Evolutionary conservation across 2,888 invertebrate genomes (phyloP), one percentile per base, ranked within the genome.

Genomic region (Apotomis turbidana): DNA sequence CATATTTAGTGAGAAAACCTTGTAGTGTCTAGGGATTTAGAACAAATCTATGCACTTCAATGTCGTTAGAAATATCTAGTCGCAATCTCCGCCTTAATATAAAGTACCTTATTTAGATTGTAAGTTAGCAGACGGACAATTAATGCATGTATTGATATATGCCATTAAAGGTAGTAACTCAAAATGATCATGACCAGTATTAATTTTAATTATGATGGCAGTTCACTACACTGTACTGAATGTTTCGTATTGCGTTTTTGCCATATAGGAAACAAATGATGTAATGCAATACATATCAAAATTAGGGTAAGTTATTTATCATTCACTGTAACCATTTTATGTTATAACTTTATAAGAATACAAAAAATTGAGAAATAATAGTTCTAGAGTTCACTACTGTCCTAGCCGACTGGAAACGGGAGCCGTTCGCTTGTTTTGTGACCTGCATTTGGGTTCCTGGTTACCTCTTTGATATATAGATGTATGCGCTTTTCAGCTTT

Each of bases 21-120:
- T 36, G 55, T 71, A 64, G 58, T 27, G 54, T 69, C 13, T 63
- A 55, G 60, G 36, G 57, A 62, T 54, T 38, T 9, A 57, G 12
- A 9, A 41, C 55, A 9, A 49, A 62, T 67, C 64, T n/a, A 67
- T 57, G 68, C 71, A 72, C 68, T 68, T 57, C 10, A 57, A 59
- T 41, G 38, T 71, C 52, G 5, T 15, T 71, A 71, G 57, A 59
- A 52, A 57, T 58, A 54, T 61, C 71, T 68, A 68, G 71, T 68
- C 68, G 38, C 62, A 44, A 49, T 38, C 52, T 72, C 60, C 71
- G 67, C 71, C 71, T 71, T 51, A 1, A 44, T 13, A 49, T 44
- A 41, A 49, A 46, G 62, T 70, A 59, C 13, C 55, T 59, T 58
- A 55, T 36, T 38, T 69, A 70, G 41, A 44, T 62, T 5, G 1